These are phyloP conservation scores for Propithecus perrieri DNA, from an alignment of 2,797 vertebrate species.

Conservation along the genomic window DNA sequence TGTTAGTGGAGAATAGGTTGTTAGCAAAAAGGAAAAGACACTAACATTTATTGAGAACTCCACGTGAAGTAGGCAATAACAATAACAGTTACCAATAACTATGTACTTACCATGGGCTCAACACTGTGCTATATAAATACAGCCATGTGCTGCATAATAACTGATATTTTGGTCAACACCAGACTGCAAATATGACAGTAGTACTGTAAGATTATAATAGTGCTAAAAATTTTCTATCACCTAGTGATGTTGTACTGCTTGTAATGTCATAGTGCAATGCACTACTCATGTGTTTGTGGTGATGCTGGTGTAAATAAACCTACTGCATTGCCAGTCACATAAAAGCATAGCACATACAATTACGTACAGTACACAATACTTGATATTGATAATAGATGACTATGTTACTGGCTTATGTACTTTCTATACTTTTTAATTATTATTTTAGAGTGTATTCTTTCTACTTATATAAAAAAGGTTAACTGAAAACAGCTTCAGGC, in stretches of 20 bases:
- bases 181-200: neutral
- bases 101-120: neutral
- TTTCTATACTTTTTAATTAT: neutral
- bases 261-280: neutral
- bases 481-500: neutral
- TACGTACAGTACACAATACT: neutral
- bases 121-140: conserved; percentile 36
- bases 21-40: conserved; percentile 50
- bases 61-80: neutral
- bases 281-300: neutral
- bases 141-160: neutral
- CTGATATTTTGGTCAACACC: neutral
- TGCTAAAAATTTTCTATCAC: neutral
- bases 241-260: neutral
- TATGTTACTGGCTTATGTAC: neutral
- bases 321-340: neutral
- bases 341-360: neutral
- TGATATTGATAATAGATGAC: neutral
- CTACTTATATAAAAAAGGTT: neutral
- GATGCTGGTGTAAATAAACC: neutral
- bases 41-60: neutral
- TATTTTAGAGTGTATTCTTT: neutral
- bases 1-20: neutral
- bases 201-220: neutral
- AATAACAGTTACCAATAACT: neutral